These are phyloP conservation scores for Calliscelio sp. DNA, from an alignment of 2,888 invertebrate genomes.

Conservation along the genomic window DNA sequence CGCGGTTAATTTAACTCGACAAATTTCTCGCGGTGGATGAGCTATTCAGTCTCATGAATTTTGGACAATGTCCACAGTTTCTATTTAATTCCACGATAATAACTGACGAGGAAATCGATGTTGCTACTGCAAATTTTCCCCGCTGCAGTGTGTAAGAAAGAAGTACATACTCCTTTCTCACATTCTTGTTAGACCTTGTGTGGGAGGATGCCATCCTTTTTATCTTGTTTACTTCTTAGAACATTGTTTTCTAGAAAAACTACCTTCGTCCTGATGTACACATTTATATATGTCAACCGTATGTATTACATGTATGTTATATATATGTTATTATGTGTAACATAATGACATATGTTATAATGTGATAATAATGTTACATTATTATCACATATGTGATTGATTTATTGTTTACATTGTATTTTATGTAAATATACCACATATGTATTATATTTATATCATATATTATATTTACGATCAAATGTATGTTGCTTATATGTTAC, in stretches of 20 bases:
- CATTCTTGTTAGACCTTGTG: background rate
- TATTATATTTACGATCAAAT: too few relatives aligned
- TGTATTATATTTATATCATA: too few relatives aligned
- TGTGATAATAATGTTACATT: too few relatives aligned
- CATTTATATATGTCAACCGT: background rate
- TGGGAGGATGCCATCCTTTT: background rate
- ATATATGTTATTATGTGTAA: too few relatives aligned
- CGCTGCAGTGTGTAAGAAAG: constrained; percentile 14
- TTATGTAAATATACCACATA: too few relatives aligned
- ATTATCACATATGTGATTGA: too few relatives aligned
- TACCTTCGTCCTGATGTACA: too few relatives aligned
- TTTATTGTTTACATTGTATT: too few relatives aligned
- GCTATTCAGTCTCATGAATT: constrained; percentile 61
- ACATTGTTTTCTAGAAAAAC: too few relatives aligned
- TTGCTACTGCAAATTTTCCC: constrained; percentile 16
- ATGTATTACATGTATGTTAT: too few relatives aligned
- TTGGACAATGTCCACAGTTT: constrained; percentile 61
- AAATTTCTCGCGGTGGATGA: constrained; percentile 49
- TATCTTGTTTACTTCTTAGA: background rate
- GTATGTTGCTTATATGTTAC: too few relatives aligned
- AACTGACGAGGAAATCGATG: constrained; percentile 50
- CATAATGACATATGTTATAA: too few relatives aligned
- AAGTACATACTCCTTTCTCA: background rate
- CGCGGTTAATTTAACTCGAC: constrained; percentile 49
- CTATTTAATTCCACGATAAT: constrained; percentile 51